phyloP scores from a whole-genome alignment of 2,113 vertebrate genomes.

The Myotis davidii region DNA sequence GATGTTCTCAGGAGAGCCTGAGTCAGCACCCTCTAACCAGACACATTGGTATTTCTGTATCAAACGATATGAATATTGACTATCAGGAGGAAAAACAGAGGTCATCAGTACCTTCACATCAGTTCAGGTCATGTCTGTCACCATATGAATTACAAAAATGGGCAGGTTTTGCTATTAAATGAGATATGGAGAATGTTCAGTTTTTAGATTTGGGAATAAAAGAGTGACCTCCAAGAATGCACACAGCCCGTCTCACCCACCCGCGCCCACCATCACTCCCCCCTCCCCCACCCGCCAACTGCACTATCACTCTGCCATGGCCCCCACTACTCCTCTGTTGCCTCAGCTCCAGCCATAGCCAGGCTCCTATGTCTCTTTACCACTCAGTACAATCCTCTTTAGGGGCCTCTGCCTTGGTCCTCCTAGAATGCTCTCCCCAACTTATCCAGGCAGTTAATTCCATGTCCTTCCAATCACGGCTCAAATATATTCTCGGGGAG shows the following conservation, averaged over 20 bases:
- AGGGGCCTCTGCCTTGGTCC: background rate
- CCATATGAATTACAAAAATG: background rate
- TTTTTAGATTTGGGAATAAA: background rate
- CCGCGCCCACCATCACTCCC: accelerated
- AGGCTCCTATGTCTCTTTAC: background rate
- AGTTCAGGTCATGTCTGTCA: background rate
- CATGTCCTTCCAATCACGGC: background rate
- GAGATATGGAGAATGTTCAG: background rate
- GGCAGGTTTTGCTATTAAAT: background rate
- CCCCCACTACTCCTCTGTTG: background rate
- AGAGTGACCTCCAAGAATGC: background rate
- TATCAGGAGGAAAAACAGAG: background rate
- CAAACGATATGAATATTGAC: background rate
- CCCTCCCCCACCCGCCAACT: too few species aligned
- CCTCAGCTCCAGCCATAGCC: background rate
- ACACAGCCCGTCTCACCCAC: background rate
- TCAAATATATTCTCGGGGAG: background rate
- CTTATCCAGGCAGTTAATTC: too few species aligned
- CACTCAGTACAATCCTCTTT: background rate
- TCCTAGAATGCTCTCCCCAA: background rate
- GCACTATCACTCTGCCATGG: background rate
- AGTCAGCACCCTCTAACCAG: background rate
- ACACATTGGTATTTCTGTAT: background rate
- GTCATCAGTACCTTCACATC: background rate
- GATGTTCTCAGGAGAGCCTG: background rate